A percentile compares a stretch with the other conserved stretches of the same genome.
Conservation (phyloP, 2,888 invertebrate species). For the Pollenia amentaria region DNA sequence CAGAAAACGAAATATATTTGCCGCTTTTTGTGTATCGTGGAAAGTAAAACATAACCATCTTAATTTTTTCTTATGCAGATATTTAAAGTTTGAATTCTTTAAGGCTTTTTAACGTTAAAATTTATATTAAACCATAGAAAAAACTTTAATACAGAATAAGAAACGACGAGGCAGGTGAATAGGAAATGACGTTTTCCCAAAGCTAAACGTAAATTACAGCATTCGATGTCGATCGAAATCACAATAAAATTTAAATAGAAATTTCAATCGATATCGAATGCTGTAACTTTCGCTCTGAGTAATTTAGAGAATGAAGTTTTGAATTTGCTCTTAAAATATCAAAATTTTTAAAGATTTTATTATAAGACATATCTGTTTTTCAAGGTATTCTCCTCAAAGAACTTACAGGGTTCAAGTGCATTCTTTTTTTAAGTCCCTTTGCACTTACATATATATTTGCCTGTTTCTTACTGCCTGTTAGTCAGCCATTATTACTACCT, state of each 20-base stretch:
- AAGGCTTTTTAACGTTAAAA: neutral
- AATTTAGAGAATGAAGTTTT: no score
- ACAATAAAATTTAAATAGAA: no score
- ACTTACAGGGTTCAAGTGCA: neutral
- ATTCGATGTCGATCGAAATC: no score
- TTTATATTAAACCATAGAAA: no score
- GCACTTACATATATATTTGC: neutral
- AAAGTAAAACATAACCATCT: neutral
- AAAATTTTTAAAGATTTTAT: no score
- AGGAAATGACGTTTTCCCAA: no score
- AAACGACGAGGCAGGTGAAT: no score
- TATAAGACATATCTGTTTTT: neutral
- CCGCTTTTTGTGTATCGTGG: neutral
- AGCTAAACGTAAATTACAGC: no score
- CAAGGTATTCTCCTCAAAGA: neutral
- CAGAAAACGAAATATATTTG: neutral
- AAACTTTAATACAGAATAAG: no score
- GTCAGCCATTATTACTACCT: neutral
- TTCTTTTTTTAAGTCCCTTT: neutral
- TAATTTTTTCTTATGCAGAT: neutral
- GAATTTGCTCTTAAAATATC: no score
- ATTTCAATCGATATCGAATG: no score
- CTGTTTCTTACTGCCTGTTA: slow-evolving; percentile 5
- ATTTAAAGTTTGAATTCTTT: slow-evolving; percentile 8
- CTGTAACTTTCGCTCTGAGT: no score